Base-by-base conservation (phyloP, 2,888 invertebrate genomes). In the Phragmatobia fuliginosa region DNA sequence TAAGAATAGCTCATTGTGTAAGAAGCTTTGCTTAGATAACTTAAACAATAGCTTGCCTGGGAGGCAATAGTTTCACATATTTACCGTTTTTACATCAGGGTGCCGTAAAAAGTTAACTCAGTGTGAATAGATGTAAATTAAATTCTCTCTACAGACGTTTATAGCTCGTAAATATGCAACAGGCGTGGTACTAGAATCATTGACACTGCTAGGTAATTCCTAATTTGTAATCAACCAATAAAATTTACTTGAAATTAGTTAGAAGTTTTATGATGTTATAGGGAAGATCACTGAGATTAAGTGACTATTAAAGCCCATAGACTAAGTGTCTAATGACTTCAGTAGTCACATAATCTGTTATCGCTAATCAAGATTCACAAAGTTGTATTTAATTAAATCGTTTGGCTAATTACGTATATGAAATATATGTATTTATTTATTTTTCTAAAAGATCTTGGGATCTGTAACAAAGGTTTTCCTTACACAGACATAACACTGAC, bases 21-120 rank as follows among this genome's bases (percentile, higher is more conserved):
- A 74, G 21, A 36, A 71, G 65, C 25, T 18, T 18, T 45, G 60
- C 70, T 74, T 76, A 75, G 76, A 77, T 79, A 82, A 79, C 61
- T 61, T 58, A 16, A 68, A 77, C 74, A 82, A 82, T 75, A 52
- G 70, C 67, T 49, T 36, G 70, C 70, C 76, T 79, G 77, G 65
- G 80, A 80, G 72, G 67, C 72, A 2, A 10, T 10, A 33, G 41
- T 62, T 77, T 80, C 77, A 62, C 75, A 78, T 76, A 68, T 60
- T 49, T 62, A 69, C 66, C 41, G 67, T 70, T 61, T 61, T 56
- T 66, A 36, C 60, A 14, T 25, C 38, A 62, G 32, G 1, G 21
- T 38, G 36, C 7, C 45, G 21, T 58, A 45, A 70, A 66, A 58
- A 45, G 25, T 45, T 33, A 64, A 33, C 8, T 31, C 11, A 38